Evolutionary conservation across 2,888 invertebrate genomes (phyloP).

Genomic region (Callyntrura guangdongensis): DNA sequence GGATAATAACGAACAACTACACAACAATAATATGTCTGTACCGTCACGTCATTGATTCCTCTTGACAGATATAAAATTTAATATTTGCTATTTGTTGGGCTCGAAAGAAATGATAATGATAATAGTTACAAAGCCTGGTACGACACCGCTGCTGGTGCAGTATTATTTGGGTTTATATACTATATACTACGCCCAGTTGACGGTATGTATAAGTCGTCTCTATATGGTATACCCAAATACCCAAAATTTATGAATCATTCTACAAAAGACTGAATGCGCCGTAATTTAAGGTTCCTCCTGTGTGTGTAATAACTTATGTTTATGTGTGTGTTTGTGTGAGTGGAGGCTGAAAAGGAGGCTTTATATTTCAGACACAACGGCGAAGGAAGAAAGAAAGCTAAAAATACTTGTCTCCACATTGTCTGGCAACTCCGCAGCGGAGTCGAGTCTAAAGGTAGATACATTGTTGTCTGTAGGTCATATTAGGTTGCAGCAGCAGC

Average conservation of each 20-base stretch:
- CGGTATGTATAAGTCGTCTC: too few species aligned
- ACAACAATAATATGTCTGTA: background rate
- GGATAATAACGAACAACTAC: slow-evolving; percentile 25
- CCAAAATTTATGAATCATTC: slow-evolving; percentile 75
- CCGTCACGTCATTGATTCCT: slow-evolving; percentile 43
- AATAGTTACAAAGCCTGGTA: background rate
- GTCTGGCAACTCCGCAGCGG: slow-evolving; percentile 67
- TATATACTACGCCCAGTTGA: slow-evolving; percentile 7
- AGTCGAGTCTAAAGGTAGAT: slow-evolving; percentile 20
- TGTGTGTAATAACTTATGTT: too few species aligned
- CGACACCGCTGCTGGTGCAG: background rate
- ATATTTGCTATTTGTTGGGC: slow-evolving; percentile 33
- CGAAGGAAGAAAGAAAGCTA: slow-evolving; percentile 67
- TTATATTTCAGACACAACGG: slow-evolving; percentile 67
- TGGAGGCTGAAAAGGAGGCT: slow-evolving; percentile 8
- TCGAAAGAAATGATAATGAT: slow-evolving; percentile 36
- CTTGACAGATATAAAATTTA: slow-evolving; percentile 41
- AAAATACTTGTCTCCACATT: slow-evolving; percentile 79
- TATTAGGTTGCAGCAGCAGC: slow-evolving; percentile 6
- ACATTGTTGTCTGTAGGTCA: slow-evolving; percentile 74
- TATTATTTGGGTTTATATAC: background rate
- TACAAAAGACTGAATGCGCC: slow-evolving; percentile 55
- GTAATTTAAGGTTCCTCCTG: background rate
- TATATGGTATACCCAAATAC: too few species aligned
- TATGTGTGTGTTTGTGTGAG: background rate